Conservation (phyloP, 2,113 vertebrate species). For the Globicephala melas region DNA sequence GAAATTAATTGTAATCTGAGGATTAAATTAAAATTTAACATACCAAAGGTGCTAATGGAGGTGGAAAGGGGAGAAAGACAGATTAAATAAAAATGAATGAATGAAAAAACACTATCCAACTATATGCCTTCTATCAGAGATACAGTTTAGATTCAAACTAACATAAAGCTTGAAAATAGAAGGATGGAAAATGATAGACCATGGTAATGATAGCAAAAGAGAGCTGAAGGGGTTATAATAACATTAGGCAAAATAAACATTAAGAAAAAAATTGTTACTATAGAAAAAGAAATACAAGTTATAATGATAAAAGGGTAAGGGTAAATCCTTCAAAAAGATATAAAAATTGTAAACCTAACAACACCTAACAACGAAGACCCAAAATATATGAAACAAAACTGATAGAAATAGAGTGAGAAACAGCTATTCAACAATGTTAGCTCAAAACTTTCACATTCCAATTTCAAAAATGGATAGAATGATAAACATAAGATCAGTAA, state of each 20-base stretch:
- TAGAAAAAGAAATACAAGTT: neutral
- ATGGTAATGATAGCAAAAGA: neutral
- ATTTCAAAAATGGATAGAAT: neutral
- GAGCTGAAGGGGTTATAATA: neutral
- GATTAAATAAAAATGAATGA: neutral
- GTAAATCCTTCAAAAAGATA: neutral
- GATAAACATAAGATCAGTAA: neutral
- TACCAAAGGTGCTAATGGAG: neutral
- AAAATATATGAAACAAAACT: neutral
- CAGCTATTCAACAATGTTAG: neutral
- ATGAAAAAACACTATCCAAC: neutral
- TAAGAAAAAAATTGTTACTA: neutral
- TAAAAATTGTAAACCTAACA: neutral
- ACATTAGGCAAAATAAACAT: neutral
- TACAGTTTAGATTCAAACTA: neutral
- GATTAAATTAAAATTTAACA: neutral
- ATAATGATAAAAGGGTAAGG: neutral
- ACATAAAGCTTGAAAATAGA: neutral
- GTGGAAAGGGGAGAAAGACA: neutral
- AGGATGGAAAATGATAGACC: neutral
- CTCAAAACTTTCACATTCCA: neutral
- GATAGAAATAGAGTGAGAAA: neutral
- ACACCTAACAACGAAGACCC: neutral
- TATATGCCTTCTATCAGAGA: neutral
- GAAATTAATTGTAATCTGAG: neutral